phyloP scores from a whole-genome alignment of 2,113 vertebrate genomes.

The Silurus meridionalis region DNA sequence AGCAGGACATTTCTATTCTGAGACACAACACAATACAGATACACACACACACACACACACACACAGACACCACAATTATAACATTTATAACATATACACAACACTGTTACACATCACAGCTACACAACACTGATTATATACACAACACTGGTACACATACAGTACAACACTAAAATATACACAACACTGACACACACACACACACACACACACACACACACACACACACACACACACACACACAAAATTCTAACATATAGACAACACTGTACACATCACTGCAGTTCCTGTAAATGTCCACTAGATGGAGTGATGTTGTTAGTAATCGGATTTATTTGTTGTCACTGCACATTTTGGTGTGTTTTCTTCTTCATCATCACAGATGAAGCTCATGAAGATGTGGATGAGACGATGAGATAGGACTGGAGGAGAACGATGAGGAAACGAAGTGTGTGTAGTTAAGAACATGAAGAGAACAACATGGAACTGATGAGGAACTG shows the following conservation, averaged over 20 bases:
- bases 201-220: not conserved
- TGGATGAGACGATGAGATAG: not conserved
- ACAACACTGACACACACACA: not conserved
- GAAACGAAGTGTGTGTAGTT: not conserved
- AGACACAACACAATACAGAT: not conserved
- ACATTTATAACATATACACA: not conserved
- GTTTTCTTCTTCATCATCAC: not conserved
- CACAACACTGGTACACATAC: no score
- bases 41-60: not conserved
- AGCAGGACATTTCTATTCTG: constrained; percentile 31
- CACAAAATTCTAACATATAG: not conserved
- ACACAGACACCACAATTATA: no score
- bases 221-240: not conserved
- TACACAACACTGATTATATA: not conserved
- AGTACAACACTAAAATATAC: not conserved
- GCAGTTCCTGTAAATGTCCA: constrained; percentile 34
- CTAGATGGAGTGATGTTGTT: constrained; percentile 55
- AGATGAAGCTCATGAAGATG: not conserved
- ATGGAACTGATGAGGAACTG: no score
- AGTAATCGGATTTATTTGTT: not conserved
- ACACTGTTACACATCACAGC: not conserved
- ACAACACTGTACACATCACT: not conserved
- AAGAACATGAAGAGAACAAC: no score
- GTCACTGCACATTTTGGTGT: no score
- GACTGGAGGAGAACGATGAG: not conserved